Evolutionary conservation across 2,797 vertebrate genomes (phyloP), one percentile per base, ranked within the genome.

Genomic region (Microctenopoma steveboyesi): DNA sequence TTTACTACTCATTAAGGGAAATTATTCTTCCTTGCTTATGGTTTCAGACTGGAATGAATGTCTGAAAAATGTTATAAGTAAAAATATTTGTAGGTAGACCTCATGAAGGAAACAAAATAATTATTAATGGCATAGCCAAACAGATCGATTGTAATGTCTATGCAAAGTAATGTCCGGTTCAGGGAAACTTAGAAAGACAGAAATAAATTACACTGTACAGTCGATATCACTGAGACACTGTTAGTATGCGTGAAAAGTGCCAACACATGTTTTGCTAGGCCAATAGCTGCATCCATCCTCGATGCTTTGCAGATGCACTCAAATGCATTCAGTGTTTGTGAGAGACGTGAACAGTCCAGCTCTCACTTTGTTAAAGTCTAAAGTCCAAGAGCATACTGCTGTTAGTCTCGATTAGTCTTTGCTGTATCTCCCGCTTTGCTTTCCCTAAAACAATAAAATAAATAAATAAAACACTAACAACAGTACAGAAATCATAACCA

Each of bases 381-480:
- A 52, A 73, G 39, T 69, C 57, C 53, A 52, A 28, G 22, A n/a
- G 33, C 59, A 67, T 18, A 9, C 52, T 5, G 64, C 52, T 40
- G 37, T 92, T 76, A 95, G 55, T 95, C 94, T 16, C 87, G 79
- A 69, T 94, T 94, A 43, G 86, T 88, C 82, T 95, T 95, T 13
- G 78, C 72, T n/a, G 60, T 42, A 4, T 93, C 92, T 42, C 83
- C 89, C 54, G 77, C 81, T 72, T 89, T 72, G 65, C 77, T 90
- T 49, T 92, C 91, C 94, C 94, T 95, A 59, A 49, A 78, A 74
- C 15, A 62, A 81, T 2, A 43, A 59, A 82, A 0, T 51, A 56
- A 22, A 47, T 5, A 14, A 7, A 27, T 3, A 14, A 25, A n/a
- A 48, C 0, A 37, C 25, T 45, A 16, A 46, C 2, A n/a, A 15